A percentile compares a stretch with the other conserved stretches of the same genome.
These are phyloP conservation scores for Lethrus apterus DNA, from an alignment of 1,140 invertebrate genomes.

Conservation along the genomic window DNA sequence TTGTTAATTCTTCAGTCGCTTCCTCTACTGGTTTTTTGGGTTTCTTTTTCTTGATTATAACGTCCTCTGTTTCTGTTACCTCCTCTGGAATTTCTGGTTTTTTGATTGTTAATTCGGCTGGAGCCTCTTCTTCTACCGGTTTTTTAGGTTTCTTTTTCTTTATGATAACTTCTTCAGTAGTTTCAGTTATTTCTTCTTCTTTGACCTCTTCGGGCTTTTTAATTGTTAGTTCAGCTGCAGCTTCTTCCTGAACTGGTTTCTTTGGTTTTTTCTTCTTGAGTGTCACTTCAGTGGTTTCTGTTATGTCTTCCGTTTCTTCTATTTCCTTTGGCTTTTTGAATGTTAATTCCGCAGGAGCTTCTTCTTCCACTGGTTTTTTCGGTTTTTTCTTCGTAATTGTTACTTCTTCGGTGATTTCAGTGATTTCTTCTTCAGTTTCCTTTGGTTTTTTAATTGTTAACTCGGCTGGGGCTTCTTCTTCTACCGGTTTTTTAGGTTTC, in stretches of 20 bases:
- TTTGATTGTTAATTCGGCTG: constrained; percentile 32
- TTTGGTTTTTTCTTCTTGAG: constrained; percentile 27
- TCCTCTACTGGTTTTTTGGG: constrained; percentile 41
- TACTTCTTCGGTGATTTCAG: constrained; percentile 30
- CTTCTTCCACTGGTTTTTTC: constrained; percentile 22
- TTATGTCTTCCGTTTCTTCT: constrained; percentile 21
- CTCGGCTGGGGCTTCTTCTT: constrained; percentile 34
- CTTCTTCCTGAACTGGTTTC: constrained; percentile 17
- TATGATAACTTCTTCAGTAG: constrained; percentile 58
- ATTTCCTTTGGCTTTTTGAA: constrained; percentile 28
- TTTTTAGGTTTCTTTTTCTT: constrained; percentile 45
- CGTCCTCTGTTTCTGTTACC: constrained; percentile 32
- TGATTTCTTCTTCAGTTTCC: constrained; percentile 35
- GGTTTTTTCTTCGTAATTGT: constrained; percentile 17
- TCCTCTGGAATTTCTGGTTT: constrained; percentile 26
- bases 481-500: constrained; percentile 40
- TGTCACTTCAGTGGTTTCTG: constrained; percentile 26
- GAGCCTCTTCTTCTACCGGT: constrained; percentile 21
- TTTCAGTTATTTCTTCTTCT: constrained; percentile 51
- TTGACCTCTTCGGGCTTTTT: constrained; percentile 38
- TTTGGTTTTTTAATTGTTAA: constrained; percentile 37
- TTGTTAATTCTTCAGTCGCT: constrained; percentile 31
- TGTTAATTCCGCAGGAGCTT: constrained; percentile 35
- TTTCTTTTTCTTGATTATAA: constrained; percentile 37
- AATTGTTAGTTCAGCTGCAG: constrained; percentile 21